Conservation (phyloP, 2,113 vertebrate species). For the Phyllostomus discolor region DNA sequence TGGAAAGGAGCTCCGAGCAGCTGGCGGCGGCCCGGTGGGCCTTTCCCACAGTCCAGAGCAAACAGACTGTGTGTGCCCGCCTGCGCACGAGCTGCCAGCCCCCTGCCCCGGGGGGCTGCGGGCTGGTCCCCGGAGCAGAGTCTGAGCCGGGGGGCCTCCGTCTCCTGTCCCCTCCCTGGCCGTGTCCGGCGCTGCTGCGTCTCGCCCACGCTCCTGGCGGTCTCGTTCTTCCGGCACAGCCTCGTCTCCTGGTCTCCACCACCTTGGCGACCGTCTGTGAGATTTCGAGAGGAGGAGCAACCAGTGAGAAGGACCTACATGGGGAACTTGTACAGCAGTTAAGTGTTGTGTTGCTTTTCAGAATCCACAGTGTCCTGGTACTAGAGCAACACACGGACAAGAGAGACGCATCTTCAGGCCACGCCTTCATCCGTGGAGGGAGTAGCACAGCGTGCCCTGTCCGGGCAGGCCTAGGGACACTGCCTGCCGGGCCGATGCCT, state of each 20-base stretch:
- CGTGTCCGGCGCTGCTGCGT: rapidly evolving
- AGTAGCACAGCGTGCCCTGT: background rate
- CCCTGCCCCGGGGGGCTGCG: rapidly evolving
- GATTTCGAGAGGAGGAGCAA: background rate
- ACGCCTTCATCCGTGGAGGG: background rate
- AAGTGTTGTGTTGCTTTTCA: background rate
- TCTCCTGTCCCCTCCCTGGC: rapidly evolving
- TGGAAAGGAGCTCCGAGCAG: background rate
- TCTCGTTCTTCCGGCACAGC: rapidly evolving
- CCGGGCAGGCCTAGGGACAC: background rate
- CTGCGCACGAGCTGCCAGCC: rapidly evolving
- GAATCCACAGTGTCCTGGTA: background rate
- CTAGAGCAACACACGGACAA: background rate
- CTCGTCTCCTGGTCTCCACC: rapidly evolving
- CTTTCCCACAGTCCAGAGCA: background rate
- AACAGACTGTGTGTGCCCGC: background rate
- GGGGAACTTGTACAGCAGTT: background rate
- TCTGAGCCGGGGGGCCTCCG: rapidly evolving
- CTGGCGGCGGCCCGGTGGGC: background rate
- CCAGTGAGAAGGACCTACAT: background rate
- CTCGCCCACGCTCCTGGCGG: rapidly evolving
- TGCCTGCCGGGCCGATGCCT: background rate
- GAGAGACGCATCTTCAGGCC: background rate
- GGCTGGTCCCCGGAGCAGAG: too few species aligned
- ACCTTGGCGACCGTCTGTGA: background rate